These are phyloP conservation scores for Autographa gamma DNA, from an alignment of 2,888 invertebrate species.

Conservation along the genomic window DNA sequence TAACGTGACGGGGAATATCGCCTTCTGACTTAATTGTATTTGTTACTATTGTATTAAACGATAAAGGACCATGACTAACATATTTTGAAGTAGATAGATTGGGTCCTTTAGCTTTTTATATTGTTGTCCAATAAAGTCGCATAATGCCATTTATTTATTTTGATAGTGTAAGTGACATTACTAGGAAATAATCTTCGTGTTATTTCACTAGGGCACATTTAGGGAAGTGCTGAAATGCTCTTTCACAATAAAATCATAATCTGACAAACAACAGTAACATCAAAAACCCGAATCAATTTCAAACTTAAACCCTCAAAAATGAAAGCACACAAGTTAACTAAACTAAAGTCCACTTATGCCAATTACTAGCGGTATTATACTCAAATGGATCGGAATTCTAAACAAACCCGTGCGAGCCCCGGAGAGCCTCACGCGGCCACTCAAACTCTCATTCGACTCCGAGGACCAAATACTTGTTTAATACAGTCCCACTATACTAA, in stretches of 20 bases:
- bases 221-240: too few relatives aligned
- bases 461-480: constrained; percentile 58
- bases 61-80: not conserved
- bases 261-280: not conserved
- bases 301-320: constrained; percentile 29
- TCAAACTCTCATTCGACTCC: constrained; percentile 26
- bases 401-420: constrained; percentile 34
- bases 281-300: constrained; percentile 29
- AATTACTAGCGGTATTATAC: constrained; percentile 54
- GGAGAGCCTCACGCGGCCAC: not conserved
- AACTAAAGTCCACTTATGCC: constrained; percentile 54
- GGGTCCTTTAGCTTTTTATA: not conserved
- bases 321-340: constrained; percentile 46
- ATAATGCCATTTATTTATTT: not conserved
- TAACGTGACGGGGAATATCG: constrained; percentile 19
- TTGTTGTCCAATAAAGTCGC: not conserved
- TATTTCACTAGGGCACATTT: too few relatives aligned
- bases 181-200: too few relatives aligned
- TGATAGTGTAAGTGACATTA: not conserved
- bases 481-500: constrained; percentile 43
- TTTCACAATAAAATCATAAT: too few relatives aligned
- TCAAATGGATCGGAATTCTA: constrained; percentile 53
- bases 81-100: not conserved
- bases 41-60: not conserved
- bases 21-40: constrained; percentile 9